Evolutionary conservation across 1,140 invertebrate species (phyloP).

Genomic region (Agrilus planipennis): DNA sequence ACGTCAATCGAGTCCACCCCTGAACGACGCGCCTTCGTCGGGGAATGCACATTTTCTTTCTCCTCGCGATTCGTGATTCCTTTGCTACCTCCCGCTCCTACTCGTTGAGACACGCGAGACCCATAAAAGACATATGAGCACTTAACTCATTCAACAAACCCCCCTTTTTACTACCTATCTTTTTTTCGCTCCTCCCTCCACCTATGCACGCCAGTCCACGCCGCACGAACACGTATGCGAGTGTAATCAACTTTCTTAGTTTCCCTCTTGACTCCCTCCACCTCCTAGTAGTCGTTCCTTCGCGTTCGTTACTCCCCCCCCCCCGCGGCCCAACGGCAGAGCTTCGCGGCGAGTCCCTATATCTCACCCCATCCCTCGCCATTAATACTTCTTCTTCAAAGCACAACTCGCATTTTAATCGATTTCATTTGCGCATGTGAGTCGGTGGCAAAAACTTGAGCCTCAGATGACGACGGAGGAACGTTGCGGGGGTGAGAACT

Average conservation of each 20-base stretch:
- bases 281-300: conserved; percentile 1
- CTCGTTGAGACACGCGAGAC: no score
- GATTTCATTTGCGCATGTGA: conserved; percentile 36
- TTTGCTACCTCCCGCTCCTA: no score
- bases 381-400: conserved; percentile 36
- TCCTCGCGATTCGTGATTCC: no score
- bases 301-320: not conserved
- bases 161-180: no score
- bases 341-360: conserved; percentile 12
- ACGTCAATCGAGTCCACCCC: no score
- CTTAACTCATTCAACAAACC: no score
- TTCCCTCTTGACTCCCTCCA: conserved; percentile 10
- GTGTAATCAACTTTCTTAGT: conserved; percentile 31
- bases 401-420: conserved; percentile 36
- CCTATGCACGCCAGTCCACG: no score
- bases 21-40: no score
- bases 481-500: conserved; percentile 14
- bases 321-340: not conserved
- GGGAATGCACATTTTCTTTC: no score
- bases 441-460: conserved; percentile 33
- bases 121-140: no score
- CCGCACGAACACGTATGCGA: conserved; percentile 33
- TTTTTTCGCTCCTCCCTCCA: no score
- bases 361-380: conserved; percentile 25
- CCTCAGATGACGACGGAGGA: conserved; percentile 11